Conservation (phyloP, 2,888 invertebrate genomes). For the Pocota personata region DNA sequence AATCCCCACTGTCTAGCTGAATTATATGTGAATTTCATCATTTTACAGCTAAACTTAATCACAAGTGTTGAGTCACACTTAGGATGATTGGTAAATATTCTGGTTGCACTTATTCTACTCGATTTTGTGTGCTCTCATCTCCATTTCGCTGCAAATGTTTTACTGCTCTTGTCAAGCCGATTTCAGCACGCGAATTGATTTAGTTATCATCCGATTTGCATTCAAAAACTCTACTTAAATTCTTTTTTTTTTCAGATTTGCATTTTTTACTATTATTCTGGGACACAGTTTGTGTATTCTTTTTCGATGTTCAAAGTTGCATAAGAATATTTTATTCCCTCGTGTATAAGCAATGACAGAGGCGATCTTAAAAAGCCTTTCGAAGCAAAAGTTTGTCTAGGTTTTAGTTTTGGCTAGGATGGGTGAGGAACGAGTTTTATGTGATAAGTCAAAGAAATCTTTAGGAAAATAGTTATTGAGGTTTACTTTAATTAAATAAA, state of each 20-base stretch:
- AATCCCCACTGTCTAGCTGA: not conserved
- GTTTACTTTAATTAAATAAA: no score
- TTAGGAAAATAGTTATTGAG: no score
- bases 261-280: conserved; percentile 36
- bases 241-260: conserved; percentile 8
- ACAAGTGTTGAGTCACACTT: conserved; percentile 45
- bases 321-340: conserved; percentile 32
- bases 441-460: no score
- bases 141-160: conserved; percentile 2
- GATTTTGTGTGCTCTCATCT: conserved; percentile 10
- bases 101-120: conserved; percentile 6
- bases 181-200: conserved; percentile 24
- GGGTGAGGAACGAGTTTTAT: no score
- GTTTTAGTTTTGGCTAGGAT: no score
- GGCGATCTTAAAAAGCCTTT: not conserved
- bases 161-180: not conserved
- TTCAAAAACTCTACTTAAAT: conserved; percentile 4
- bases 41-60: conserved; percentile 10
- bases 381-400: not conserved
- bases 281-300: conserved; percentile 34
- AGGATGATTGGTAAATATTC: conserved; percentile 20
- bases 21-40: conserved; percentile 32
- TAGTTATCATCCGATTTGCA: conserved; percentile 46
- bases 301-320: conserved; percentile 18
- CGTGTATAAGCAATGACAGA: not conserved